Base-by-base conservation (phyloP, 2,113 vertebrate species). In the Petromus typicus region DNA sequence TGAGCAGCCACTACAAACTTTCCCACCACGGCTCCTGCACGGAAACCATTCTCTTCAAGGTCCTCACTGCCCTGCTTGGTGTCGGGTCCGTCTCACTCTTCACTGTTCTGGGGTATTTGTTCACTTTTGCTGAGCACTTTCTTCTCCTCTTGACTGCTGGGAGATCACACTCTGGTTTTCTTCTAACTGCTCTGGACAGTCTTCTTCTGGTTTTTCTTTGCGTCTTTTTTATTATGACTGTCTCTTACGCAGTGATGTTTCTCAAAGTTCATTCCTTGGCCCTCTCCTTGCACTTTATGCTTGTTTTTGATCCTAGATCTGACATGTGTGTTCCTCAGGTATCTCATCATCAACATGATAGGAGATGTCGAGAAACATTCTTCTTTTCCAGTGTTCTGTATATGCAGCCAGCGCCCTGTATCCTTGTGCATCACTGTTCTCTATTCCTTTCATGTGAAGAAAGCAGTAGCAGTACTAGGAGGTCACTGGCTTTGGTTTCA, bases 401-500 rank as follows among this genome's bases (percentile, higher is more conserved):
- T 30, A 76, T 4, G n/a, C 0, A 57, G 37, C 30, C 34, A 89
- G 69, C 2, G 23, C 6, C 37, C 32, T 40, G 8, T 12, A 40
- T 25, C 78, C 25, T 0, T 20, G 20, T 57, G 20, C 5, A 20
- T 37, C 66, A 34, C 0, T 71, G 61, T 9, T 79, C 54, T 69
- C 76, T 59, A 57, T 23, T 80, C 20, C 27, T 43, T 54, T 30
- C 71, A 45, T 3, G 43, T 5, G 5, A 76, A 80, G 43, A 30
- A 56, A 80, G 79, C 37, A 87, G 37, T 27, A 18, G 1, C 37
- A 12, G 78, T 32, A 54, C 34, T 5, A 78, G 30, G 66, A 48
- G 37, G 27, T 37, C n/a, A 87, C 17, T 57, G n/a, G 25, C 61
- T 95, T 54, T 89, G 76, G 30, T 76, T 95, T 92, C 78, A 83